Conservation (phyloP, 1,140 invertebrate genomes). For the Ctenoplectra terminalis region DNA sequence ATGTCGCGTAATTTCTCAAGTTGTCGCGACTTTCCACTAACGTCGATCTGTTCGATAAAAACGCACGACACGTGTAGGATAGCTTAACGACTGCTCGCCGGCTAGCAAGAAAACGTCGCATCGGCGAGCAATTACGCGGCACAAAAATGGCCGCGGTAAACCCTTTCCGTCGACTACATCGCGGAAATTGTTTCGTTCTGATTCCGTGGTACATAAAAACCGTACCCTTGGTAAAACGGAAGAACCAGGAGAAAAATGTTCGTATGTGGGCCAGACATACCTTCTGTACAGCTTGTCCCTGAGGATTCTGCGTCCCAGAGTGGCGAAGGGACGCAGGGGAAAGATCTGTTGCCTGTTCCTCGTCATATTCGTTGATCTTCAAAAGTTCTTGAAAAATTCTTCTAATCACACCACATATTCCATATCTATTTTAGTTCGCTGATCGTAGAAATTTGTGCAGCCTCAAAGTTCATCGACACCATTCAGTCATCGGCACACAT, state of each 20-base stretch:
- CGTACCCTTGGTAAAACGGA: not conserved
- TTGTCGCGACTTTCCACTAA: slow-evolving; percentile 4
- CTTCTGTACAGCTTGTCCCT: slow-evolving; percentile 85
- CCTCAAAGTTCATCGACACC: not conserved
- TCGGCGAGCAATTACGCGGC: not conserved
- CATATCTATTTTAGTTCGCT: no score
- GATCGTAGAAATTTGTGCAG: no score
- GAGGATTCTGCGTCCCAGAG: slow-evolving; percentile 83
- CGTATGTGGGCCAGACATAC: slow-evolving; percentile 74
- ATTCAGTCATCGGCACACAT: not conserved
- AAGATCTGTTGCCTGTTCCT: slow-evolving; percentile 84
- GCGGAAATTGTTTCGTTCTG: not conserved
- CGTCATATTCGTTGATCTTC: slow-evolving; percentile 79
- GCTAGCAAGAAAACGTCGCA: slow-evolving; percentile 11
- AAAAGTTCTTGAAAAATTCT: not conserved
- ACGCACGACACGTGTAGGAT: slow-evolving; percentile 4
- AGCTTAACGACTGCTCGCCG: not conserved
- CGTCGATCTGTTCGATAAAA: not conserved
- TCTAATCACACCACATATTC: not conserved
- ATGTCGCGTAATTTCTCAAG: slow-evolving; percentile 15
- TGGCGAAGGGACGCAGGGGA: slow-evolving; percentile 83
- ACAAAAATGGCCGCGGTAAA: not conserved
- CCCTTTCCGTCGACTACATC: not conserved
- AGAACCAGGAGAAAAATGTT: not conserved
- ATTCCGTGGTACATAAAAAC: no score